Base-by-base conservation (phyloP, 2,113 vertebrate genomes). In the Heliornis fulica region DNA sequence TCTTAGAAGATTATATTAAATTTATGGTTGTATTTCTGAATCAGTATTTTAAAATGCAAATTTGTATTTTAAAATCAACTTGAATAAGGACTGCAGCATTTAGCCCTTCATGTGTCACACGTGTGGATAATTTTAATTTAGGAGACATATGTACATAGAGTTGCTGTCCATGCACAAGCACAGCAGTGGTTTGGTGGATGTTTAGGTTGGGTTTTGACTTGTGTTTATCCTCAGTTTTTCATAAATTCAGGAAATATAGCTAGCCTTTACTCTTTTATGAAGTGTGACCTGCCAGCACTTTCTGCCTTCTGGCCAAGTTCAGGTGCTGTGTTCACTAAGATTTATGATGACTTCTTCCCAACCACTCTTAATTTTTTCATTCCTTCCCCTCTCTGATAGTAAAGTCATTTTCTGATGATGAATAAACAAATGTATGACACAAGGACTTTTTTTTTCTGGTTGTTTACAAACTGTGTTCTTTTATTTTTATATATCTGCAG, bases 31-130 rank as follows among this genome's bases (percentile, higher is more conserved):
- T 61, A 82, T 93, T 94, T 94, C 54, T 69, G 86, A 90, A 7
- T 92, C 96, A n/a, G 68, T 63, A 66, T 96, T 70, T 92, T 61
- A 72, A 77, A 89, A 74, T 41, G 83, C 53, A 14, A 50, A 38
- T 72, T 78, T 78, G 4, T 66, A n/a, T 81, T 93, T 91, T 70
- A 60, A 85, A 65, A 48, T 80, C n/a, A 41, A 5, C 32, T 63
- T 91, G 11, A 64, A 40, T 82, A 75, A 91, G 43, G 48, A 74
- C 41, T 41, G 54, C 79, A 93, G 50, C 18, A 21, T 72, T 93
- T 68, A 88, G 28, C 54, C 15, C 17, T 90, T 80, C 20, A 2
- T 19, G 36, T 50, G 10, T 53, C 43, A 56, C 43, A 56, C 48
- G 36, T 70, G 32, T 79, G 78, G 72, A 65, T 96, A 93, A 78